Conservation (phyloP, 2,888 invertebrate genomes). For the Vandiemenella viatica region DNA sequence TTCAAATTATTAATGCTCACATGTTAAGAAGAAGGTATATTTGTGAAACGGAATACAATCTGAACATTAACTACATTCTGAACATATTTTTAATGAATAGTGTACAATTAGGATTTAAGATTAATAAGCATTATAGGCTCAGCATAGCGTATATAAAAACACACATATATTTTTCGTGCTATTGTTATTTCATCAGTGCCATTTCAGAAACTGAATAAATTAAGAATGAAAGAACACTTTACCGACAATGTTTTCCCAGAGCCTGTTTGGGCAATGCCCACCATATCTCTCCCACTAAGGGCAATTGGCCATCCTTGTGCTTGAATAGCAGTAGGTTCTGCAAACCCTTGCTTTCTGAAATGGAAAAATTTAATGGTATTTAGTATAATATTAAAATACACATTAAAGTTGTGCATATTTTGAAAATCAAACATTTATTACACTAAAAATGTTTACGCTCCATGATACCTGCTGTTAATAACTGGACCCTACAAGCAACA, state of each 20-base stretch:
- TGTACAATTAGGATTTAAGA: too few relatives aligned
- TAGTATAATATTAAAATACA: not conserved
- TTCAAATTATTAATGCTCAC: too few relatives aligned
- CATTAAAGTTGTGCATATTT: too few relatives aligned
- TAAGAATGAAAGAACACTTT: slow-evolving; percentile 14
- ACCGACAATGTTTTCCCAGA: slow-evolving; percentile 66
- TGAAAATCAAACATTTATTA: too few relatives aligned
- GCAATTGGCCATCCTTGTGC: slow-evolving; percentile 82
- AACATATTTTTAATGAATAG: too few relatives aligned
- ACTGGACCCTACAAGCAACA: too few relatives aligned
- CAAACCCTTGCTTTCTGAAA: slow-evolving; percentile 47
- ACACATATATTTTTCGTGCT: slow-evolving; percentile 2
- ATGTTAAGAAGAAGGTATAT: too few relatives aligned
- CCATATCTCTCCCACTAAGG: slow-evolving; percentile 67
- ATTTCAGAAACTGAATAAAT: not conserved
- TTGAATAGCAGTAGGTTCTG: slow-evolving; percentile 72
- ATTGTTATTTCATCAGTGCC: not conserved
- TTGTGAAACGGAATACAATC: too few relatives aligned
- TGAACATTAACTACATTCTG: too few relatives aligned
- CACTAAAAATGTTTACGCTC: too few relatives aligned
- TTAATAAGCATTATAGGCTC: too few relatives aligned
- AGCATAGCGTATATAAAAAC: slow-evolving; percentile 5
- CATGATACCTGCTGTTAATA: too few relatives aligned
- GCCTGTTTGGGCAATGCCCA: slow-evolving; percentile 76
- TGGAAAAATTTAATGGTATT: not conserved